phyloP scores from a whole-genome alignment of 2,797 vertebrate genomes.

The Spinus olivaceus region DNA sequence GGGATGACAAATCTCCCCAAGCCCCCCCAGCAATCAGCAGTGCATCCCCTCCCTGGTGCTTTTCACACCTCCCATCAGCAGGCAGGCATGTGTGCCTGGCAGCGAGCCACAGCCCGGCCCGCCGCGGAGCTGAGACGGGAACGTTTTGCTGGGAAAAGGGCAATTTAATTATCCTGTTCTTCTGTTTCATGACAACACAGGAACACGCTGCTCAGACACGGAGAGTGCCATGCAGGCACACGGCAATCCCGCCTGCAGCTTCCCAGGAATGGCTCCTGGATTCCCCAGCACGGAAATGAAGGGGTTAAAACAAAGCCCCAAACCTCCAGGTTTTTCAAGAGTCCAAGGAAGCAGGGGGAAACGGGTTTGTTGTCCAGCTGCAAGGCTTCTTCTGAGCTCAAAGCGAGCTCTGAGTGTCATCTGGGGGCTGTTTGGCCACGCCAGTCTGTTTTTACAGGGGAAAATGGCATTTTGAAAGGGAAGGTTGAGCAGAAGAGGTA shows the following conservation, averaged over 20 bases:
- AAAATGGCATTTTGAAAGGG: not conserved
- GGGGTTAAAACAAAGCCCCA: not conserved
- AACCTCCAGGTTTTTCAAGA: not conserved
- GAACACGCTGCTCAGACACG: constrained; percentile 11
- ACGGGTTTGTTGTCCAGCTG: not conserved
- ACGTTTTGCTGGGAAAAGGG: constrained; percentile 57
- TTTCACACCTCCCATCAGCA: constrained; percentile 43
- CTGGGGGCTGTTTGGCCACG: not conserved
- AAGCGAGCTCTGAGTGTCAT: not conserved
- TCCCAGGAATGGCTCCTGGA: not conserved
- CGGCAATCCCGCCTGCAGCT: not conserved
- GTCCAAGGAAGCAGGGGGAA: not conserved
- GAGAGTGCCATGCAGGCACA: not conserved
- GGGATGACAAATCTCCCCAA: not conserved
- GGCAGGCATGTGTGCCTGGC: not conserved
- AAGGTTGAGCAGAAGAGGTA: not conserved
- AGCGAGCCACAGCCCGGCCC: not conserved
- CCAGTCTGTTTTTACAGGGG: not conserved
- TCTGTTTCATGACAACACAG: constrained; percentile 30
- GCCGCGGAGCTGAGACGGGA: not conserved
- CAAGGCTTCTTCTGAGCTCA: not conserved
- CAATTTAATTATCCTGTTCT: constrained; percentile 46
- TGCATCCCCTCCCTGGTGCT: not conserved
- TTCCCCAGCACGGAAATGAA: accelerated
- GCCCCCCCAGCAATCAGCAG: not conserved